phyloP scores from a whole-genome alignment of 2,113 vertebrate species.

The Donacobius atricapilla region DNA sequence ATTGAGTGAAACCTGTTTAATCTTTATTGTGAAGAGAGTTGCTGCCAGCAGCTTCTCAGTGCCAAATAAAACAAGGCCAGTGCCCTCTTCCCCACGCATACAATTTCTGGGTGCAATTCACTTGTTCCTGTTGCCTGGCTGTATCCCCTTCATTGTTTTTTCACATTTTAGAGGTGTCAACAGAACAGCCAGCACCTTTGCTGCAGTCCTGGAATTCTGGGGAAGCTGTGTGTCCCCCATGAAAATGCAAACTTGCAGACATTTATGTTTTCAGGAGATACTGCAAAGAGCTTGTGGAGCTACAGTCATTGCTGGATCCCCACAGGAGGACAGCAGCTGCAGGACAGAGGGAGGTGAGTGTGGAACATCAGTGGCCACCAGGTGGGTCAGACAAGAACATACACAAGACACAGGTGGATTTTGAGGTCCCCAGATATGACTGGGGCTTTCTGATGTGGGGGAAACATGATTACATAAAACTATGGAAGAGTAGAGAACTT shows the following conservation, averaged over 20 bases:
- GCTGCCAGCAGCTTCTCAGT: background rate
- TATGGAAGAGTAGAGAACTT: background rate
- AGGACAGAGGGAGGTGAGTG: conserved; percentile 53
- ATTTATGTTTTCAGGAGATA: conserved; percentile 62
- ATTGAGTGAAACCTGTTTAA: background rate
- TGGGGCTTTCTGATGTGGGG: background rate
- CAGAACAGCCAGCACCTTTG: background rate
- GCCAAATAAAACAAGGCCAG: background rate
- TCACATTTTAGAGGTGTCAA: background rate
- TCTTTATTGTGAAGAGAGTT: background rate
- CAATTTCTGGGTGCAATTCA: background rate
- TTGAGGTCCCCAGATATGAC: background rate
- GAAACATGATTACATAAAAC: background rate
- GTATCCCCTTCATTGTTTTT: background rate
- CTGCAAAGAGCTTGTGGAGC: conserved; percentile 19
- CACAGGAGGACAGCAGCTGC: background rate
- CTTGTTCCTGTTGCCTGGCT: background rate
- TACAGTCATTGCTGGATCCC: background rate
- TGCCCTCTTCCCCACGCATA: background rate
- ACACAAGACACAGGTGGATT: too few relatives aligned
- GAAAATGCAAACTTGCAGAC: background rate
- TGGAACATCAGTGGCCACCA: too few relatives aligned
- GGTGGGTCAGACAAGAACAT: too few relatives aligned
- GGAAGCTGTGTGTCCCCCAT: background rate
- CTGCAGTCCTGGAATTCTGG: background rate